Conservation (phyloP, 2,797 vertebrate species). For the Salarias fasciatus region DNA sequence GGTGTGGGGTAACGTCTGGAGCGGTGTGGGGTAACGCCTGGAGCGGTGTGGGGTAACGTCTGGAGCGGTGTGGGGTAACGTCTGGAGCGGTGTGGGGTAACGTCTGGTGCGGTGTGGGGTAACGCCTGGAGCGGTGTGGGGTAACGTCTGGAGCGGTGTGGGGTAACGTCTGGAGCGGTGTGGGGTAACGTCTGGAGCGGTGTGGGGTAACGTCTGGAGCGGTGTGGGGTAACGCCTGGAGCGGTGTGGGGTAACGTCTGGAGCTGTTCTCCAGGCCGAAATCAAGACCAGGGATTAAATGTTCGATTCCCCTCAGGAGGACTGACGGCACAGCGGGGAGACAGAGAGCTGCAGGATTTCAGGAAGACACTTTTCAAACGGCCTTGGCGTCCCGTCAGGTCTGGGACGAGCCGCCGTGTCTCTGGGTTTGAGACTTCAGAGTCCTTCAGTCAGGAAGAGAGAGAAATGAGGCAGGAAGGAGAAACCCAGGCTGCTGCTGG, state of each 20-base stretch:
- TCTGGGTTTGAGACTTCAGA: too few species aligned
- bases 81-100: not conserved
- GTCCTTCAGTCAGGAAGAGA: too few species aligned
- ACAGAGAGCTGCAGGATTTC: too few species aligned
- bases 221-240: slow-evolving; percentile 57
- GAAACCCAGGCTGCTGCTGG: too few species aligned
- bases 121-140: slow-evolving; percentile 26
- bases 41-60: not conserved
- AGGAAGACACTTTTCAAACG: too few species aligned
- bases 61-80: slow-evolving; percentile 56
- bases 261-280: slow-evolving; percentile 42
- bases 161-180: slow-evolving; percentile 32
- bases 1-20: not conserved
- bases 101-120: slow-evolving; percentile 29
- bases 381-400: too few species aligned
- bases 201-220: slow-evolving; percentile 26
- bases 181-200: slow-evolving; percentile 23
- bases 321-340: too few species aligned
- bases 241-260: not conserved
- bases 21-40: slow-evolving; percentile 51
- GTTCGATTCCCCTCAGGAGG: slow-evolving; percentile 9
- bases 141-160: slow-evolving; percentile 28
- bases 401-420: too few species aligned
- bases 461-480: too few species aligned
- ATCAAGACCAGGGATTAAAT: slow-evolving; percentile 40